phyloP scores from a whole-genome alignment of 2,113 vertebrate genomes.

The Muscicapa adusta region DNA sequence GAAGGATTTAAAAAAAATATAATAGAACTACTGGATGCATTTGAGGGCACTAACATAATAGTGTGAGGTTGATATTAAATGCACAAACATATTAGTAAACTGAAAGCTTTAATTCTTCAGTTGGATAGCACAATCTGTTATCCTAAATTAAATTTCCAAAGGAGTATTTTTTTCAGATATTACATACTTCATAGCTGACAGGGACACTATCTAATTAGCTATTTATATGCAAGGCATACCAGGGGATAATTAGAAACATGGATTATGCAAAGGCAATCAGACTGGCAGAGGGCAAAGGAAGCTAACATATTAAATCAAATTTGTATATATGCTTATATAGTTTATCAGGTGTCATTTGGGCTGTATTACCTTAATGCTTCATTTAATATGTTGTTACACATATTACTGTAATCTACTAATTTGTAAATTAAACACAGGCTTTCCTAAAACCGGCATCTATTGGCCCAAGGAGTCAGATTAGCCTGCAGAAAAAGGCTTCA shows the following conservation, averaged over 20 bases:
- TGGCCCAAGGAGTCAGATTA: constrained; percentile 15
- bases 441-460: background rate
- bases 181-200: constrained; percentile 75
- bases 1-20: background rate
- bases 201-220: constrained; percentile 79
- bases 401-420: constrained; percentile 60
- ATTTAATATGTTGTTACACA: constrained; percentile 67
- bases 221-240: constrained; percentile 80
- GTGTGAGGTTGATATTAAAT: constrained; percentile 54
- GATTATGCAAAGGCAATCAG: constrained; percentile 77
- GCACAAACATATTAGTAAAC: constrained; percentile 48
- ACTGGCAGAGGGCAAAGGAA: constrained; percentile 73
- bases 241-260: constrained; percentile 79
- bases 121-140: constrained; percentile 71
- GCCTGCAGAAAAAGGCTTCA: constrained; percentile 17
- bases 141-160: constrained; percentile 77
- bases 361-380: constrained; percentile 72
- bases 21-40: background rate
- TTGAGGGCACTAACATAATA: constrained; percentile 37
- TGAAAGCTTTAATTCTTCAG: constrained; percentile 67
- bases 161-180: constrained; percentile 69
- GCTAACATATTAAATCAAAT: constrained; percentile 73
- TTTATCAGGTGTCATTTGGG: constrained; percentile 69
- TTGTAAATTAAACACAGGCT: constrained; percentile 64
- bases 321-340: constrained; percentile 65